These are phyloP conservation scores for Rhagium mordax DNA, from an alignment of 2,888 invertebrate genomes.

Conservation along the genomic window DNA sequence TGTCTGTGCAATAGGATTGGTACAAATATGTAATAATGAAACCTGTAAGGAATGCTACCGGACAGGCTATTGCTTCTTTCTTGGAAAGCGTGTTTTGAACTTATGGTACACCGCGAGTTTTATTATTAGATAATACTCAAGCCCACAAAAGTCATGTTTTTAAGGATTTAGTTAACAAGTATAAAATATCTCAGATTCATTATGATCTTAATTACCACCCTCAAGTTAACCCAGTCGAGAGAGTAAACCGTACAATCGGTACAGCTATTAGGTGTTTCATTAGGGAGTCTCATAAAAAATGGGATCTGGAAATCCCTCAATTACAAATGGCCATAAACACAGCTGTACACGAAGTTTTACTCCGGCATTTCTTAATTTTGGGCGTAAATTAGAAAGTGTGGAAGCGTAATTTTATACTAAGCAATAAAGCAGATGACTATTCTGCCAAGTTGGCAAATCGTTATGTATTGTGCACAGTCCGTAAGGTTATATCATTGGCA, in stretches of 20 bases:
- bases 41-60: too few relatives aligned
- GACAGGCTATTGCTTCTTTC: too few relatives aligned
- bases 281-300: not conserved
- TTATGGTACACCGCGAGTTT: too few relatives aligned
- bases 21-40: too few relatives aligned
- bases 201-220: not conserved
- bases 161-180: too few relatives aligned
- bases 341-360: not conserved
- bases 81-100: too few relatives aligned
- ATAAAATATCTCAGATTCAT: too few relatives aligned
- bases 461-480: not conserved
- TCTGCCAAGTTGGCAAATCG: not conserved
- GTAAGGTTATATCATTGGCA: too few relatives aligned
- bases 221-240: not conserved
- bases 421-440: not conserved
- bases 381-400: not conserved
- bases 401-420: not conserved
- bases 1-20: too few relatives aligned
- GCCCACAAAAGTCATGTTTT: too few relatives aligned
- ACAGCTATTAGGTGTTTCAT: conserved; percentile 2
- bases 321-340: conserved; percentile 9
- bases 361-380: too few relatives aligned
- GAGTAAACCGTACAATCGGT: conserved; percentile 4
- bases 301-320: conserved; percentile 1
- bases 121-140: too few relatives aligned